Evolutionary conservation across 64 coral and sea anemone genomes (phyloP).

Genomic region (Montipora foliosa): DNA sequence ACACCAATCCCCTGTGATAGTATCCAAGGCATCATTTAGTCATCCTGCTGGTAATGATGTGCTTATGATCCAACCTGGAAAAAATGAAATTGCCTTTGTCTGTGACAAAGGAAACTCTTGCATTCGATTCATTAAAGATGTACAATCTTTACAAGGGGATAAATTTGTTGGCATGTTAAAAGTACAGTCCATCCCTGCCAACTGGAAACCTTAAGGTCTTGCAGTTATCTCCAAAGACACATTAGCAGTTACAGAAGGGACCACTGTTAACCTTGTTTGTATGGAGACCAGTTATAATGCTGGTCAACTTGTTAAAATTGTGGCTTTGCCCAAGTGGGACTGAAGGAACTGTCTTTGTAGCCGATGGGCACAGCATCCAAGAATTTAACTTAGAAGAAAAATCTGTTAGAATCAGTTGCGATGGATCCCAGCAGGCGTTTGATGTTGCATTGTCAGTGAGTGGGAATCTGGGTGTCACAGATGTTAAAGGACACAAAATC

Average conservation of each 20-base stretch:
- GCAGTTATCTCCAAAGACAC: constrained; percentile 29
- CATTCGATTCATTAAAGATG: constrained; percentile 69
- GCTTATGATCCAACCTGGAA: constrained; percentile 9
- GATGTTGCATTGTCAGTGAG: constrained; percentile 29
- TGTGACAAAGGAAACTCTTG: constrained; percentile 81
- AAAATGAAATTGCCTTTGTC: constrained; percentile 78
- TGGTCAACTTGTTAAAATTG: constrained; percentile 42
- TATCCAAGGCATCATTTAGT: too few relatives aligned
- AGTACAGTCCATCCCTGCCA: constrained; percentile 10
- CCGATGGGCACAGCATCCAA: constrained; percentile 37
- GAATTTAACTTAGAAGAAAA: constrained; percentile 15
- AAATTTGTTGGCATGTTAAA: constrained; percentile 53
- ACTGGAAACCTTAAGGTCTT: constrained; percentile 59
- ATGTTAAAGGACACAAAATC: constrained; percentile 44
- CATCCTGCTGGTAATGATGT: too few relatives aligned
- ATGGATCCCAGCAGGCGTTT: constrained; percentile 55
- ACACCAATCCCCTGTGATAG: too few relatives aligned
- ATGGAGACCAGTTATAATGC: neutral
- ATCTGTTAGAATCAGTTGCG: neutral
- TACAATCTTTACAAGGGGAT: constrained; percentile 48
- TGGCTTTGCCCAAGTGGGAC: constrained; percentile 6
- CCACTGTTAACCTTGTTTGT: constrained; percentile 14
- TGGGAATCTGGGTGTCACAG: constrained; percentile 31
- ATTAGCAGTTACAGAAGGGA: constrained; percentile 47
- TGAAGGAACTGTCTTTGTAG: constrained; percentile 43